Percentiles rank a stretch among this genome's conserved stretches.
Conservation (phyloP, 2,888 invertebrate species). For the Deilephila porcellus region DNA sequence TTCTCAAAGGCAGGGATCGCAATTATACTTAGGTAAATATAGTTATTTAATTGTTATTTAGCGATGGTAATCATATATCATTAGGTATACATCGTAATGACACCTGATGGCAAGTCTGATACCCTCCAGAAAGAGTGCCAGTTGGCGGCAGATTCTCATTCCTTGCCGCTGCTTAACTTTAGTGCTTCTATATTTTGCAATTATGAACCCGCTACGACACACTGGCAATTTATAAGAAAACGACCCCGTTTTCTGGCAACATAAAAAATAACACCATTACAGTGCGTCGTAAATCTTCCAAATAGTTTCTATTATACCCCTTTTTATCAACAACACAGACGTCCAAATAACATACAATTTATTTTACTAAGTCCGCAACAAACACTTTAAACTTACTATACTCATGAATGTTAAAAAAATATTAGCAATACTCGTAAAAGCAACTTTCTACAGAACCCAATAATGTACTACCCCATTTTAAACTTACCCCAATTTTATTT, state of each 20-base stretch:
- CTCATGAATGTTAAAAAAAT: constrained; percentile 8
- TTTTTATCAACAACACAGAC: constrained; percentile 4
- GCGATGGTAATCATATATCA: too few relatives aligned
- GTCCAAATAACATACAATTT: background rate
- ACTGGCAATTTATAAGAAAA: background rate
- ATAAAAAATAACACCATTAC: background rate
- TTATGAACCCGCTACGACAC: background rate
- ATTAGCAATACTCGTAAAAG: constrained; percentile 3
- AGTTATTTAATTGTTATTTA: too few relatives aligned
- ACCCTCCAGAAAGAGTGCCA: too few relatives aligned
- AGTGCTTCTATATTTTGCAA: background rate
- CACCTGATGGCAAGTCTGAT: too few relatives aligned
- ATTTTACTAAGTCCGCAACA: constrained; percentile 6
- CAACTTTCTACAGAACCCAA: constrained; percentile 8
- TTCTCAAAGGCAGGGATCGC: too few relatives aligned
- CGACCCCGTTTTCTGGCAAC: background rate
- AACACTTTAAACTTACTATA: constrained; percentile 9
- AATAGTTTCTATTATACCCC: constrained; percentile 5
- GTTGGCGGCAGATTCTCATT: too few relatives aligned
- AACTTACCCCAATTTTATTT: constrained; percentile 26
- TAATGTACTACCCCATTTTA: constrained; percentile 20
- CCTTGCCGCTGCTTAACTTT: background rate
- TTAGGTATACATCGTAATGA: too few relatives aligned
- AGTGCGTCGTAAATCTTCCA: constrained; percentile 3
- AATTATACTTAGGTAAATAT: too few relatives aligned